A percentile compares a stretch with the other conserved stretches of the same genome.
These are phyloP conservation scores for Pandemis corylana DNA, from an alignment of 2,888 invertebrate genomes.

Conservation along the genomic window DNA sequence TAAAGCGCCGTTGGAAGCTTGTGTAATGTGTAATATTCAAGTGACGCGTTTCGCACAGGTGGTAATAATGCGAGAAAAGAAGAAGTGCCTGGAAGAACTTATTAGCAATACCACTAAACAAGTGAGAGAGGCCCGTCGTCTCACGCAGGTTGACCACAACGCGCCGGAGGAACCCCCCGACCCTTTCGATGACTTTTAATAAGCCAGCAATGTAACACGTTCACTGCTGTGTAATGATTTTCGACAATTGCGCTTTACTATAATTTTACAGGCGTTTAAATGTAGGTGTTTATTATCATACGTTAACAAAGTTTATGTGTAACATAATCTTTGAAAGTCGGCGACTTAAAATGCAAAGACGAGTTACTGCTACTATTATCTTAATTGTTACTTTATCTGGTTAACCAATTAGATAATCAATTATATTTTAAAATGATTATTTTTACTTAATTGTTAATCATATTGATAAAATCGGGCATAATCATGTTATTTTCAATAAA, in stretches of 20 bases:
- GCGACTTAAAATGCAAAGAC: too few species aligned
- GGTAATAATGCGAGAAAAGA: constrained; percentile 60
- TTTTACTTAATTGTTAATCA: neutral
- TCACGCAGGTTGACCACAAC: constrained; percentile 48
- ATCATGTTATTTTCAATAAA: constrained; percentile 7
- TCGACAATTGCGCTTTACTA: neutral
- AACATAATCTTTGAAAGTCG: too few species aligned
- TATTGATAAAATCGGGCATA: neutral
- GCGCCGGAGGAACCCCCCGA: neutral
- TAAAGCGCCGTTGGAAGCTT: too few species aligned
- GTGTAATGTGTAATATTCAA: neutral
- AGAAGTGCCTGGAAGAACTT: constrained; percentile 58
- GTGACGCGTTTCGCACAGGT: constrained; percentile 54
- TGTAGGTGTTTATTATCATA: too few species aligned
- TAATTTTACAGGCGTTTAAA: too few species aligned
- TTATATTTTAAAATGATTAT: neutral
- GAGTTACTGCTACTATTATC: too few species aligned
- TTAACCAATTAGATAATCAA: neutral
- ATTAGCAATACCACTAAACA: constrained; percentile 56
- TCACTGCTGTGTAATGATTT: neutral
- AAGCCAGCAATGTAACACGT: neutral
- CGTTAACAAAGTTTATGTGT: too few species aligned
- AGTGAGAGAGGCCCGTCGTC: constrained; percentile 62
- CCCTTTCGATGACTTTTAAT: neutral
- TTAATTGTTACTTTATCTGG: too few species aligned